Conservation (phyloP, 1,140 invertebrate genomes). For the Scaptodrosophila lebanonensis region DNA sequence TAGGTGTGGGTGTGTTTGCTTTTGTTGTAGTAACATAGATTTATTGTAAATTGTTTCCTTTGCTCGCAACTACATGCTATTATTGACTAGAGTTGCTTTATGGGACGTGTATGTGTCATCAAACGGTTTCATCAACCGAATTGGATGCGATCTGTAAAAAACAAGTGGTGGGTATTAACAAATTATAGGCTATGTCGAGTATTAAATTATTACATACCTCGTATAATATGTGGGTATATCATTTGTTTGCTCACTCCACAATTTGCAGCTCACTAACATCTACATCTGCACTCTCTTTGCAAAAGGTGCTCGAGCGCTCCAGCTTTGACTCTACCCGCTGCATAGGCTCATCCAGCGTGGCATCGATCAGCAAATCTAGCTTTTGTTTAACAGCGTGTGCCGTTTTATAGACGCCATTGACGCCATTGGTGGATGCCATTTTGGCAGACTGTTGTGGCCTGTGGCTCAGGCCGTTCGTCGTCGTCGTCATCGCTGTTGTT, state of each 20-base stretch:
- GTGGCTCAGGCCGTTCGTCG: constrained; percentile 28
- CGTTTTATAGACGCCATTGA: constrained; percentile 48
- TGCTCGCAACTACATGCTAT: constrained; percentile 63
- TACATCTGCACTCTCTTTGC: constrained; percentile 71
- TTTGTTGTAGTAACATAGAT: constrained; percentile 32
- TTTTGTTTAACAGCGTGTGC: constrained; percentile 67
- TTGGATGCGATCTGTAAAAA: constrained; percentile 51
- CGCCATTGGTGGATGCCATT: constrained; percentile 25
- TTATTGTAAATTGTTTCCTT: constrained; percentile 42
- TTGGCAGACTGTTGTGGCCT: constrained; percentile 7
- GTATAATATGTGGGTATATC: too few species aligned
- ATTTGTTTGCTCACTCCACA: constrained; percentile 51
- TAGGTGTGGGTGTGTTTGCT: constrained; percentile 23
- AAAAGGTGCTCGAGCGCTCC: constrained; percentile 76
- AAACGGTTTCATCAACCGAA: constrained; percentile 24
- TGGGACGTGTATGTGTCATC: constrained; percentile 52
- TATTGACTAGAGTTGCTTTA: constrained; percentile 75
- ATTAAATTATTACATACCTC: too few species aligned
- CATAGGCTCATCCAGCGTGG: constrained; percentile 30
- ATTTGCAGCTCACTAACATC: constrained; percentile 68
- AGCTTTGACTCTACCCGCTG: constrained; percentile 66
- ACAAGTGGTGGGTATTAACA: background rate
- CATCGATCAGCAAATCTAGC: constrained; percentile 66
- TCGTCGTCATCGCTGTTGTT: constrained; percentile 47
- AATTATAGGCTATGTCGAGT: too few species aligned